Conservation (phyloP, 2,888 invertebrate genomes). For the Lepidocyrtoides sp. region DNA sequence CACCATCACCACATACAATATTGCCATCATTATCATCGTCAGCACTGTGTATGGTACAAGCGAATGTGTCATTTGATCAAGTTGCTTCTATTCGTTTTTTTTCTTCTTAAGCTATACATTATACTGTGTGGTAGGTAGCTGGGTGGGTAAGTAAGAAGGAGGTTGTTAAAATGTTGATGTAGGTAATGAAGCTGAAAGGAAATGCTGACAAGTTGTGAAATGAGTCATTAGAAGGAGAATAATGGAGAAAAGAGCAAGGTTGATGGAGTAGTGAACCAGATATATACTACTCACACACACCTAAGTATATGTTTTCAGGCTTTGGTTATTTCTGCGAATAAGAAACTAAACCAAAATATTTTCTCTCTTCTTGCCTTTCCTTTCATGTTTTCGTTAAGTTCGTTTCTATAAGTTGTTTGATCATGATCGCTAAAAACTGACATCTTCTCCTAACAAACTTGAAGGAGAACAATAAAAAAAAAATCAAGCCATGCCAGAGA, state of each 20-base stretch:
- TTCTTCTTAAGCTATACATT: background rate
- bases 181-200: constrained; percentile 77
- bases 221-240: constrained; percentile 67
- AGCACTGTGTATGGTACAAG: background rate
- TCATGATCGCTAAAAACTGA: background rate
- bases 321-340: background rate
- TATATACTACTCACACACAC: background rate
- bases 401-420: background rate
- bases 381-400: background rate
- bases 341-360: constrained; percentile 1
- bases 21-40: constrained; percentile 18
- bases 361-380: constrained; percentile 12
- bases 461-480: constrained; percentile 17
- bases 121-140: background rate
- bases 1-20: constrained; percentile 30
- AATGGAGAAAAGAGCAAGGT: constrained; percentile 44
- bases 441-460: constrained; percentile 11
- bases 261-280: constrained; percentile 17
- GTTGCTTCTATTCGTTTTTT: background rate
- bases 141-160: background rate
- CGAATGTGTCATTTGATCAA: constrained; percentile 47
- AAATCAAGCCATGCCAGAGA: too few relatives aligned
- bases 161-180: constrained; percentile 67
- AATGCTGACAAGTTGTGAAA: constrained; percentile 77
- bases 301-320: background rate